phyloP scores from a whole-genome alignment of 2,888 invertebrate genomes.

The Tenodera sinensis region DNA sequence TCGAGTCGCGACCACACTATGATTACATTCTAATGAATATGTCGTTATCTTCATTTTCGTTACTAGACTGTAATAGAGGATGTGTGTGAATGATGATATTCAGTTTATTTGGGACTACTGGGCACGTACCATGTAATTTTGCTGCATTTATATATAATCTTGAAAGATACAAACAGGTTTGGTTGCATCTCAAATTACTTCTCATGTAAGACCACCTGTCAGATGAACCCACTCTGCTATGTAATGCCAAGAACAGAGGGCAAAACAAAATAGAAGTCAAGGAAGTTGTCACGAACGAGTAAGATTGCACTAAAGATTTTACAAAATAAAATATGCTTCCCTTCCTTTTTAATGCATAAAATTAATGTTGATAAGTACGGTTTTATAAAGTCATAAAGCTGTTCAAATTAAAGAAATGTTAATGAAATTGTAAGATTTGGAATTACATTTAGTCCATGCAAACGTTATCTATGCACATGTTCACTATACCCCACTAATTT shows the following conservation, averaged over 20 bases:
- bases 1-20: no score
- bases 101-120: neutral
- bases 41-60: no score
- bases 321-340: neutral
- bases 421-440: neutral
- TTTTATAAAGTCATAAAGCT: neutral
- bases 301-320: neutral
- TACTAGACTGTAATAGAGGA: no score
- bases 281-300: neutral
- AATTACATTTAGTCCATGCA: neutral
- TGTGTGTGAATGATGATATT: neutral
- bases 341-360: no score
- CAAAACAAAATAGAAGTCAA: neutral
- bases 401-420: neutral
- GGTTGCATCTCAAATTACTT: neutral
- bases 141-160: neutral
- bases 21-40: no score
- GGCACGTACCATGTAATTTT: neutral
- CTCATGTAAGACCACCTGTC: neutral
- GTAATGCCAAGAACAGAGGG: neutral
- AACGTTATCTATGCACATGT: neutral
- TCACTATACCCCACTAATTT: neutral
- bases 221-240: neutral
- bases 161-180: conserved; percentile 2
- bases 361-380: no score